A percentile compares a stretch with the other conserved stretches of the same genome.
Conservation (phyloP, 2,113 vertebrate genomes). For the Amblyornis subalaris region DNA sequence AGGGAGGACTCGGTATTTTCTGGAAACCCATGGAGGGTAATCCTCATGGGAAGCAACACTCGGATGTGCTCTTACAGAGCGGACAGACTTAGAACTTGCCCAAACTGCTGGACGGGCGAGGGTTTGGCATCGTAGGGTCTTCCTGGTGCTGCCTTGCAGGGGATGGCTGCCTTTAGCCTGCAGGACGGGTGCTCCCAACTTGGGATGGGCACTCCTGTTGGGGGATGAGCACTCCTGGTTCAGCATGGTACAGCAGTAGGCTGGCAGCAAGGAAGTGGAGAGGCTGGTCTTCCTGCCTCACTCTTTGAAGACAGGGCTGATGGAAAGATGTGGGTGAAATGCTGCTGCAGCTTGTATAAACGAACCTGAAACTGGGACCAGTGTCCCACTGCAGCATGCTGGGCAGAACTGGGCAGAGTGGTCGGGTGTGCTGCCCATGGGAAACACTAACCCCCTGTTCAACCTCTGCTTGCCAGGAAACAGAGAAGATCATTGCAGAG, state of each 20-base stretch:
- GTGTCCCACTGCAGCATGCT: fast-evolving
- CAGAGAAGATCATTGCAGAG: conserved; percentile 97
- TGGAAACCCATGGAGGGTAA: not conserved
- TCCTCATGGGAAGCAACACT: not conserved
- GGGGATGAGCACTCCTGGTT: not conserved
- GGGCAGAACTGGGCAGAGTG: not conserved
- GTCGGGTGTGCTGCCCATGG: not conserved
- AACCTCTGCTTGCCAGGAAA: conserved; percentile 75
- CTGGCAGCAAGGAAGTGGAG: not conserved
- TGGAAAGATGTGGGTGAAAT: not conserved
- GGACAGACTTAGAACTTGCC: not conserved
- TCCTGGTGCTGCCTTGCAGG: fast-evolving
- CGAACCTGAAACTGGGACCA: not conserved
- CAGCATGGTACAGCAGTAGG: not conserved
- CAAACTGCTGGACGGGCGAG: fast-evolving
- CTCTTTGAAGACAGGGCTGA: not conserved
- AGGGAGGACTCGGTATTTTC: fast-evolving
- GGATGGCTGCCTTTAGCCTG: not conserved
- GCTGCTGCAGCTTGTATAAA: not conserved
- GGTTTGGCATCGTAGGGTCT: not conserved
- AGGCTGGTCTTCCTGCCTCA: fast-evolving
- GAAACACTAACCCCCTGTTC: not conserved
- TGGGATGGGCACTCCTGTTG: not conserved
- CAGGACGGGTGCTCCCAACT: fast-evolving
- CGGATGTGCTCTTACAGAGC: fast-evolving